Percentiles rank a stretch among this genome's conserved stretches.
Evolutionary conservation across 2,113 vertebrate genomes (phyloP).

Genomic region (Empidonax traillii): DNA sequence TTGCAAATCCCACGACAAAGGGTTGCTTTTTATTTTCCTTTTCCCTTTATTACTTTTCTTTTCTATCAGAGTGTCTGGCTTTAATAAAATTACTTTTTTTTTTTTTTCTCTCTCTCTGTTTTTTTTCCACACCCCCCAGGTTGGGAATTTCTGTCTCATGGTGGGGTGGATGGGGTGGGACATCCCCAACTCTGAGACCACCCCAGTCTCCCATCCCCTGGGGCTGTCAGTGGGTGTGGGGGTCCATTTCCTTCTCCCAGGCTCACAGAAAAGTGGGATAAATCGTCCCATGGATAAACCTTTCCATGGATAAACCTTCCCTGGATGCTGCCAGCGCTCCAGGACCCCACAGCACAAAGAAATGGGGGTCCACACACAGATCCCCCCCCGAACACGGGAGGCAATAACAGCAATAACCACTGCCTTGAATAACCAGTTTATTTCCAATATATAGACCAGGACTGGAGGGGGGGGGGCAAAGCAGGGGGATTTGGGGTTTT

Average conservation of each 20-base stretch:
- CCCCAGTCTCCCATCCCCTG: neutral
- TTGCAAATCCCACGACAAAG: slow-evolving; percentile 71
- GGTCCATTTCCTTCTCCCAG: neutral
- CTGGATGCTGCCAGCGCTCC: neutral
- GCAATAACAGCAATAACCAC: neutral
- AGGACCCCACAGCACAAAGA: neutral
- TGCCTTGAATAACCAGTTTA: slow-evolving; percentile 74
- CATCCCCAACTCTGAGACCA: neutral
- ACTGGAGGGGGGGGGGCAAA: slow-evolving; percentile 52
- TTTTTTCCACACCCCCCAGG: neutral
- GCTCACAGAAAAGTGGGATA: neutral
- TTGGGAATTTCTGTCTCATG: neutral
- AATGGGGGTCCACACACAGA: neutral
- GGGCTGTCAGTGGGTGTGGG: neutral
- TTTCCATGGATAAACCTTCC: neutral
- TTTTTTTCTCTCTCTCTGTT: neutral
- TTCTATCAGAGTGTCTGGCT: slow-evolving; percentile 53
- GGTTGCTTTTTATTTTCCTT: slow-evolving; percentile 75
- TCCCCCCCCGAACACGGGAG: accelerated
- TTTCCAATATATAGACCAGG: slow-evolving; percentile 74
- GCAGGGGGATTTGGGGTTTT: neutral
- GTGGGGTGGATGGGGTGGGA: neutral
- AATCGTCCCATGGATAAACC: neutral
- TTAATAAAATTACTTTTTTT: slow-evolving; percentile 57
- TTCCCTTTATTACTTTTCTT: slow-evolving; percentile 18